Conservation (phyloP, 2,888 invertebrate species). For the Drosophila barbarae region DNA sequence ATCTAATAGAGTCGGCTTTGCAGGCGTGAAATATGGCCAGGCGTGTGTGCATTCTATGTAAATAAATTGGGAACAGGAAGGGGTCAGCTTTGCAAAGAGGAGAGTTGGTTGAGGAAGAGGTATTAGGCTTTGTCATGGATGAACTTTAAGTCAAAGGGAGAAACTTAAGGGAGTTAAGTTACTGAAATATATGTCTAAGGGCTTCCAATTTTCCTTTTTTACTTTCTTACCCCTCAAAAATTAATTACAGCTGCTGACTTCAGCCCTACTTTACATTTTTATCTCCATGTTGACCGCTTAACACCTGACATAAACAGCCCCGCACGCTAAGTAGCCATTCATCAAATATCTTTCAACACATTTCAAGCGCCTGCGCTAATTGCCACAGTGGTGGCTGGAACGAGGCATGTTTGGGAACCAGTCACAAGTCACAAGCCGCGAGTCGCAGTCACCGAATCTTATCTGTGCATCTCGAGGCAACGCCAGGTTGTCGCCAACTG, state of each 20-base stretch:
- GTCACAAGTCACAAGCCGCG: slow-evolving; percentile 29
- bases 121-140: background rate
- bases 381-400: slow-evolving; percentile 38
- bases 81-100: background rate
- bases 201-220: background rate
- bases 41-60: slow-evolving; percentile 28
- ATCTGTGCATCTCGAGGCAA: slow-evolving; percentile 69
- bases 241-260: background rate
- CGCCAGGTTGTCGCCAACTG: slow-evolving; percentile 69
- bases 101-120: background rate
- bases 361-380: slow-evolving; percentile 66
- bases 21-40: slow-evolving; percentile 35
- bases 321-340: slow-evolving; percentile 62
- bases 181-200: background rate
- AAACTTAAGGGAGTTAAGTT: background rate
- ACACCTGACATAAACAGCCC: slow-evolving; percentile 6
- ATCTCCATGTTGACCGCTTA: slow-evolving; percentile 6
- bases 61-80: slow-evolving; percentile 23
- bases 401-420: slow-evolving; percentile 37
- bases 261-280: background rate
- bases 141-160: background rate
- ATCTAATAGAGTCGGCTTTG: slow-evolving; percentile 44
- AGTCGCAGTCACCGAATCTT: slow-evolving; percentile 60
- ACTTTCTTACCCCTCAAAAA: background rate
- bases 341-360: slow-evolving; percentile 71